Evolutionary conservation across 2,113 vertebrate genomes (phyloP), one percentile per base, ranked within the genome.

Genomic region (Chaetops frenatus): DNA sequence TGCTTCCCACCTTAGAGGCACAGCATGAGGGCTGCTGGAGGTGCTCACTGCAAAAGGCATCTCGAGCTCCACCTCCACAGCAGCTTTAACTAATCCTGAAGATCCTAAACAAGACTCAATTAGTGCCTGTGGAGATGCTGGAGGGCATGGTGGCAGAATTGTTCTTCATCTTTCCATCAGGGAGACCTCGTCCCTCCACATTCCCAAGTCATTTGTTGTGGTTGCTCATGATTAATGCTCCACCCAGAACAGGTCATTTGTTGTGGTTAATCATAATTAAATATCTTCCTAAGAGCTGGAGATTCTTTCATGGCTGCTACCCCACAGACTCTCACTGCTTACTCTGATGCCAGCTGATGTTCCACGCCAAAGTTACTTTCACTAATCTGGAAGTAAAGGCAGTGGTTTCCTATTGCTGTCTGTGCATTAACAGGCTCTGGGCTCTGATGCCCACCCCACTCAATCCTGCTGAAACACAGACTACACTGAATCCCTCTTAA

Each of bases 241-340:
- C 90, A 94, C 90, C 92, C 86, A 82, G 77, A 86, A 56, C 44
- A 70, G 77, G 57, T 81, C 90, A 92, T 96, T 94, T 92, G 92
- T 92, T 96, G 95, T 86, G 86, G 93, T 93, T 94, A 93, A 94
- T 93, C 45, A n/a, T 79, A 90, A 97, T 86, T 92, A 92, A 91
- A 4, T 36, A 57, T 65, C 86, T 96, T 86, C 73, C 94, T 90
- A 90, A 97, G 76, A 96, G 82, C 85, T 88, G 78, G 84, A 87
- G 71, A 88, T 96, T 95, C 79, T 77, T 90, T 83, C 44, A 73
- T 36, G 87, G 65, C 69, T 92, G 85, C 82, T 62, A 90, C 51
- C 42, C 79, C 85, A 94, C 58, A 81, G 11, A 88, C 92, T 94
- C 88, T 93, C 90, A 74, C 69, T 93, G 86, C 53, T 86, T 64